Evolutionary conservation across 2,888 invertebrate species (phyloP).

Genomic region (Hypercompe scribonia): DNA sequence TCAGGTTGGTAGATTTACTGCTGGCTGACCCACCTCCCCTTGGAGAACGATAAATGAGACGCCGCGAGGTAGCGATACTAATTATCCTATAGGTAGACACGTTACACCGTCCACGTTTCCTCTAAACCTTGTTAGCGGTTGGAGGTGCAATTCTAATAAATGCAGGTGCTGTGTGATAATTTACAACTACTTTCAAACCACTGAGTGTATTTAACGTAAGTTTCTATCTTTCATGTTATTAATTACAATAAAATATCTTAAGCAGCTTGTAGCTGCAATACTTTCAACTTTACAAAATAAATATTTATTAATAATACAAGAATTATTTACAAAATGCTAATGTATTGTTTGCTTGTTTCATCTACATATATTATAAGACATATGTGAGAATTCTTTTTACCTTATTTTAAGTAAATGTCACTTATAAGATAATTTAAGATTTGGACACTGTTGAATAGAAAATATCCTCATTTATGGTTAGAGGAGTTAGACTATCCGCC

Average conservation of each 20-base stretch:
- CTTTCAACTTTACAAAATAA: not conserved
- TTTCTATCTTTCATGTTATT: not conserved
- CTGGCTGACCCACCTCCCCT: conserved; percentile 83
- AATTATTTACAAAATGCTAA: not conserved
- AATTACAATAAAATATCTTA: not conserved
- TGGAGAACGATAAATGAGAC: conserved; percentile 84
- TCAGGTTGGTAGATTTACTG: conserved; percentile 86
- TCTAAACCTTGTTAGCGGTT: conserved; percentile 79
- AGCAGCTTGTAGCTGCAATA: not conserved
- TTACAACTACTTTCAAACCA: conserved; percentile 55
- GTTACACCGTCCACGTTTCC: conserved; percentile 71
- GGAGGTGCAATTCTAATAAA: conserved; percentile 75
- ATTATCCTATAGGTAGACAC: conserved; percentile 82
- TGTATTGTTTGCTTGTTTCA: too few species aligned
- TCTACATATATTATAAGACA: too few species aligned
- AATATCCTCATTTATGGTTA: not conserved
- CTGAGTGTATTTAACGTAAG: conserved; percentile 51
- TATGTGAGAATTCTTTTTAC: too few species aligned
- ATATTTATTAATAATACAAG: not conserved
- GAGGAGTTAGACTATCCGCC: too few species aligned
- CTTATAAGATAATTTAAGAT: not conserved
- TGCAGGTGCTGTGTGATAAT: conserved; percentile 67
- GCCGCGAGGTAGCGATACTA: conserved; percentile 84
- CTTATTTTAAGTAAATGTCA: not conserved
- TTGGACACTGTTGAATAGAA: too few species aligned